Base-by-base conservation (phyloP, 2,113 vertebrate species). In the Tupaia chinensis region DNA sequence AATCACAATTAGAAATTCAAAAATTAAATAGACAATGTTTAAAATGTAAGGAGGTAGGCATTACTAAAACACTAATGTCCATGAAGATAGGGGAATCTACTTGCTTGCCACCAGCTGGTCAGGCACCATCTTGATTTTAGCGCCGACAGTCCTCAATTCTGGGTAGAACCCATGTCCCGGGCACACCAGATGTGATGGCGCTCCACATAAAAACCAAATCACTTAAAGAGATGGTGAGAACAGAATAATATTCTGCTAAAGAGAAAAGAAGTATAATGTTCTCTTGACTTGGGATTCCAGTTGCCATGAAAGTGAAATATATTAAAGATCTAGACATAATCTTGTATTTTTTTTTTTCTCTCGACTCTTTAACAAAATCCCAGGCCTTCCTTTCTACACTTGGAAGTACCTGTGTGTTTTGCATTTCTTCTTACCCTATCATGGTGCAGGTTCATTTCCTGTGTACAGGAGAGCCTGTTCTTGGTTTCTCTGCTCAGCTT, bases 161-260 rank as follows among this genome's bases (percentile, higher is more conserved):
- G n/a, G 56, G 84, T 34, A 13, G 25, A 23, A 73, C 69, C n/a
- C 14, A 9, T 1, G 85, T 44, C 15, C 56, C 15, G 16, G 27
- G 27, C 17, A 69, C 17, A 69, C 27, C 1, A 17, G 1, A 16
- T 69, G 5, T 13, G 54, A 1, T 25, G 82, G 20, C 25, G 68
- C 22, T 13, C 1, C 7, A 3, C 2, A 1, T 1, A 25, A 56
- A 69, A 69, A n/a, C 1, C 56, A 22, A 20, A 60, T 23, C 54
- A 15, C 14, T 32, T 69, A n/a, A 20, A 20, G 56, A 22, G 74
- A 44, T 12, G 1, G 1, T 61, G 1, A 27, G 58, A 34, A 15
- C 56, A 74, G 22, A 74, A 73, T 10, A n/a, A 87, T 11, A 44
- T 27, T 73, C 29, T 73, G 56, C 23, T 63, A 7, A 29, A 22